Evolutionary conservation across 2,797 vertebrate species (phyloP).

Genomic region (Megalops cyprinoides): DNA sequence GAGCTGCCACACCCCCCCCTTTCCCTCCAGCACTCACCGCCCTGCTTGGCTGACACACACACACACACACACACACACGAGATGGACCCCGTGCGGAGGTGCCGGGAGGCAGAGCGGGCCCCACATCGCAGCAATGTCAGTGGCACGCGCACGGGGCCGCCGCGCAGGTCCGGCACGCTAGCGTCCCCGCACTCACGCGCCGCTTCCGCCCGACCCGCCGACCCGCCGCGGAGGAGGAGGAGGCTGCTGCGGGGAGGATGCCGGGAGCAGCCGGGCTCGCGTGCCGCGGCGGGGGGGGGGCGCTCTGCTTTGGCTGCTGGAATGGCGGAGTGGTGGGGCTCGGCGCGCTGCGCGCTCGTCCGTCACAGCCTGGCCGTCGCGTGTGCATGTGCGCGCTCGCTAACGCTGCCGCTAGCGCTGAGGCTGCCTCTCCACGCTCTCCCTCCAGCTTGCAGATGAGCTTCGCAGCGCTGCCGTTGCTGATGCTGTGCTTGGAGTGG

Average conservation of each 20-base stretch:
- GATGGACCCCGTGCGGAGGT: slow-evolving; percentile 53
- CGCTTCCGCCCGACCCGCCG: neutral
- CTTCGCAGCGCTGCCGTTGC: slow-evolving; percentile 26
- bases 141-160: neutral
- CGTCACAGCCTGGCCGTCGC: no score
- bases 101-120: slow-evolving; percentile 53
- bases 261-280: slow-evolving; percentile 70
- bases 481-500: neutral
- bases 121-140: slow-evolving; percentile 46
- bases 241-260: slow-evolving; percentile 50
- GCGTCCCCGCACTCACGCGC: neutral
- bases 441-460: slow-evolving; percentile 49
- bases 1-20: slow-evolving; percentile 1
- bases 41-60: slow-evolving; percentile 45
- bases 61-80: slow-evolving; percentile 35
- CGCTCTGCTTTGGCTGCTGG: slow-evolving; percentile 84
- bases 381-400: slow-evolving; percentile 60
- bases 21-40: slow-evolving; percentile 36
- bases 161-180: neutral
- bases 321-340: slow-evolving; percentile 83
- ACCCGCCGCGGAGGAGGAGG: neutral
- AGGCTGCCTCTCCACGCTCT: slow-evolving; percentile 37
- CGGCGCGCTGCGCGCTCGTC: slow-evolving; percentile 65
- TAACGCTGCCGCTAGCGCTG: no score
- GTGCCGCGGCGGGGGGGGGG: slow-evolving; percentile 74